Evolutionary conservation across 2,888 invertebrate genomes (phyloP).

Genomic region (Himalopsyche kuldschensis): DNA sequence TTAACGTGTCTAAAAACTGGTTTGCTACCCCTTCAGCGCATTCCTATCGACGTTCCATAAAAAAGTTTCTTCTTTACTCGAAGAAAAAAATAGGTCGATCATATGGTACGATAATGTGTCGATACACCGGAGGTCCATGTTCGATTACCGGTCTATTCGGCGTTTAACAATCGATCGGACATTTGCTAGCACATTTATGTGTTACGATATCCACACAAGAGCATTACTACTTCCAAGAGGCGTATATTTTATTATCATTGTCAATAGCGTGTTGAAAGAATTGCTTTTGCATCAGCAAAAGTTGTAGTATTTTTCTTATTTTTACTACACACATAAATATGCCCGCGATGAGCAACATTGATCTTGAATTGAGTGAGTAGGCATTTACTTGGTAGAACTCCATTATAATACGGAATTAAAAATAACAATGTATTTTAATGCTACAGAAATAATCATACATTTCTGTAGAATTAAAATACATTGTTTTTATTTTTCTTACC

Average conservation of each 20-base stretch:
- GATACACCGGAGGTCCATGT: background rate
- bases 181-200: background rate
- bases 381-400: too few species aligned
- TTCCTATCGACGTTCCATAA: background rate
- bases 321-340: too few species aligned
- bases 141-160: background rate
- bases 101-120: slow-evolving; percentile 16
- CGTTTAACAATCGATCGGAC: background rate
- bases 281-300: too few species aligned
- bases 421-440: too few species aligned
- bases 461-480: too few species aligned
- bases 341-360: too few species aligned
- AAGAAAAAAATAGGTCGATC: slow-evolving; percentile 26
- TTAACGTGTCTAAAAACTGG: too few species aligned
- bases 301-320: too few species aligned
- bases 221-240: background rate
- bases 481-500: too few species aligned
- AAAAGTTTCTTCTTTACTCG: slow-evolving; percentile 6
- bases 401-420: too few species aligned
- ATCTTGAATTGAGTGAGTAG: too few species aligned
- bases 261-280: background rate
- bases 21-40: background rate
- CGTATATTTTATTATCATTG: background rate
- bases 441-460: too few species aligned
- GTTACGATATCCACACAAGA: background rate